Evolutionary conservation across 2,113 vertebrate genomes (phyloP), one percentile per base, ranked within the genome.

Genomic region (Trematomus loennbergii): DNA sequence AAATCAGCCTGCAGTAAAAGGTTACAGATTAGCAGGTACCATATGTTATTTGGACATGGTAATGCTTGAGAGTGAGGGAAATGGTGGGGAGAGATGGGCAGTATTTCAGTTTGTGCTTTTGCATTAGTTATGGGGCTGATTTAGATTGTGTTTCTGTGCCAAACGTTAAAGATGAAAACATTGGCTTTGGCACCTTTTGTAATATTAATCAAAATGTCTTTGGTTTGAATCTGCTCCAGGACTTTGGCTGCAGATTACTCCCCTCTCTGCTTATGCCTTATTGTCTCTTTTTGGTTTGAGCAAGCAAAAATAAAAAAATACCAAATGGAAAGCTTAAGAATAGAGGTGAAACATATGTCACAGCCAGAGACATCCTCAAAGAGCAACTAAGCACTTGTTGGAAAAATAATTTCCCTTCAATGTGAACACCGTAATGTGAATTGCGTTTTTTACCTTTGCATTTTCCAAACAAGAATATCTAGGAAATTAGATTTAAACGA

Each of bases 401-500:
- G 33, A 43, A 33, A 52, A 64, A 58, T 50, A 0, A 3, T 69
- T 65, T 65, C 58, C 25, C 22, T 62, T 40, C 3, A 10, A 3
- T 45, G 50, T 58, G 61, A 82, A 13, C 15, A 45, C 74, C 74
- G 62, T 64, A 66, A 53, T 72, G 29, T n/a, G 45, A 75, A 68
- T 74, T 1, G 59, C 68, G 33, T 45, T 65, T 46, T 76, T 78
- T 70, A 50, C 59, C 22, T 48, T 54, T 73, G 65, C 69, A 33
- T 86, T 72, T 52, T 64, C 65, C 40, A 69, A 74, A 77, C 54
- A 77, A 6, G 67, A 66, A 58, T 25, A 52, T 76, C 15, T 49
- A 49, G 75, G 71, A 82, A 85, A 85, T 85, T 29, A 77, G 68
- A 73, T 83, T 80, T 83, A 82, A 82, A 87, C 36, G 53, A 65